Evolutionary conservation across 2,888 invertebrate species (phyloP), one percentile per base, ranked within the genome.

Genomic region (Epirrhoe tristata): DNA sequence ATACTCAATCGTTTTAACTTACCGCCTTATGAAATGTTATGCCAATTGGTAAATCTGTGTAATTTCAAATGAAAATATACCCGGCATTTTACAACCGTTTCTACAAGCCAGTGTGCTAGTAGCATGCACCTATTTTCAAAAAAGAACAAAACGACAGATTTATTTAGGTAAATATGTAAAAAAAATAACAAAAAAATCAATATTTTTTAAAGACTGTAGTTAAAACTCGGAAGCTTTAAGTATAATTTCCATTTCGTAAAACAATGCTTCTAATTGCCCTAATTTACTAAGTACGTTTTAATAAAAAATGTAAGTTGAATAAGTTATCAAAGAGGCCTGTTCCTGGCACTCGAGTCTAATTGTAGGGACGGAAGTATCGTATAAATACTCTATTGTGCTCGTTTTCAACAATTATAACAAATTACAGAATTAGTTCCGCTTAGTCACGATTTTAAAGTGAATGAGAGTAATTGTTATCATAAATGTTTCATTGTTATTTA

Each of bases 371-470:
- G 73, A 71, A 71, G 69, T 63, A 53, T 69, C 67, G 65, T 51
- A 62, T 66, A 69, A 63, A 51, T 58, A 61, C 65, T 46, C 68
- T 66, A 67, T 70, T 71, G 68, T 66, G 68, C 69, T 68, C 64
- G 65, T 73, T 71, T 61, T 51, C 36, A 61, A 71, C 71, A 71
- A 73, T 73, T 73, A 70, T 50, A 67, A 48, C 71, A 73, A 71
- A 70, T 73, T 68, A 70, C 60, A 61, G 54, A 65, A 70, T 71
- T 71, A 54, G 68, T 63, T 57, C 61, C 69, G 68, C 67, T 63
- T 70, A 52, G 68, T 58, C 63, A 55, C 60, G 66, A 64, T 57
- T 66, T 70, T 55, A 43, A 50, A 51, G 50, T 60, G 48, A 67
- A 66, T 58, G 46, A 63, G 43, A 8, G 8, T 46, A 34, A 53